Base-by-base conservation (phyloP, 2,113 vertebrate species). In the Xyliphius kryptos region DNA sequence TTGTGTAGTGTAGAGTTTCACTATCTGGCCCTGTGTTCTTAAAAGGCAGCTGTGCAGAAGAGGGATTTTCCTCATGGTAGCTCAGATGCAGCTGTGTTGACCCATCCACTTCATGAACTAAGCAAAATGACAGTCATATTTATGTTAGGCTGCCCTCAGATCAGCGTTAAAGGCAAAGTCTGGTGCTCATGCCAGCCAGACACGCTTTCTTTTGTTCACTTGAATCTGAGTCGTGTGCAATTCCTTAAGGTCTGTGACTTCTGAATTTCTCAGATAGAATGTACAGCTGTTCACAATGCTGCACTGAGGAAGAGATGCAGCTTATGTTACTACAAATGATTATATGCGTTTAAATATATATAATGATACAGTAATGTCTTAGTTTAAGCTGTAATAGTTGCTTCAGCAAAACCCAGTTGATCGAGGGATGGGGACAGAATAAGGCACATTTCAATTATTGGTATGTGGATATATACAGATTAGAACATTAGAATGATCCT, bases 111-210 rank as follows among this genome's bases (percentile, higher is more conserved):
- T 71, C 54, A 75, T 77, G 77, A 59, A 9, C 74, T 74, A 64
- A 71, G 6, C 59, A 78, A 80, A 84, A 79, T 80, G 80, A 82
- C 77, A 74, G 71, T 53, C 63, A 37, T 51, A 22, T 74, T 52
- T 50, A 62, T 13, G 32, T 41, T 19, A 43, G 15, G 12, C 55
- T 20, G 17, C 5, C 43, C 38, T 43, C 11, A 21, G 38, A 57
- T 56, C 54, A 56, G 54, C 13, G 11, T 15, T n/a, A 10, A 17
- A 58, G 13, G 20, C 37, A 37, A 51, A 19, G 14, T 38, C 17
- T 22, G 36, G 13, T 16, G 32, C 44, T 16, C 14, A 3, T 71
- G 78, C 72, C 76, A 58, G 73, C 66, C 75, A 56, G 68, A 50
- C 74, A 78, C 68, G 73, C 74, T 74, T 14, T 77, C 75, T 59